These are phyloP conservation scores for Heliconius sara DNA, from an alignment of 2,888 invertebrate genomes.

Conservation along the genomic window DNA sequence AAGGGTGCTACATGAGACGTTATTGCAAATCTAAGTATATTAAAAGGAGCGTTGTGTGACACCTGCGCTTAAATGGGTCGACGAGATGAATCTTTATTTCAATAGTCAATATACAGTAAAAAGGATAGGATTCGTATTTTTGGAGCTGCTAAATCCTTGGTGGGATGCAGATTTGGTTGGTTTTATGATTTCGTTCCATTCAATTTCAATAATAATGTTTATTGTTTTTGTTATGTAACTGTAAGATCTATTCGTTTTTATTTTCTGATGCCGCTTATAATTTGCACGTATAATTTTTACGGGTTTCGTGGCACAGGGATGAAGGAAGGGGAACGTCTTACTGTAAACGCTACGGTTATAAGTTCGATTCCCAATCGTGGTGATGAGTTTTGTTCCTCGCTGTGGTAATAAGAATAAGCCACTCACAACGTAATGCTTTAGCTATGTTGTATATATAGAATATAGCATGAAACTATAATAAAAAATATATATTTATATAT, in stretches of 20 bases:
- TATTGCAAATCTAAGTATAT: slow-evolving; percentile 82
- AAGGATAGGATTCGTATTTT: slow-evolving; percentile 2
- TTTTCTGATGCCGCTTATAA: not conserved
- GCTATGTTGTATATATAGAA: too few species aligned
- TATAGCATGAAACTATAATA: not conserved
- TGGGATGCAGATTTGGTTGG: slow-evolving; percentile 3
- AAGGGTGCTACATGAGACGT: slow-evolving; percentile 73
- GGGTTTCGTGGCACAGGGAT: too few species aligned
- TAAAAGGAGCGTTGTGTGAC: slow-evolving; percentile 78
- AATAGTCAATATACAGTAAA: slow-evolving; percentile 40
- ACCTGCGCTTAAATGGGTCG: slow-evolving; percentile 62
- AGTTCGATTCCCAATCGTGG: too few species aligned
- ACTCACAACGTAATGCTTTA: too few species aligned
- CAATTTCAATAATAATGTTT: slow-evolving; percentile 1
- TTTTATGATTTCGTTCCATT: not conserved
- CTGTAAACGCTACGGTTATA: too few species aligned
- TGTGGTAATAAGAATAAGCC: too few species aligned
- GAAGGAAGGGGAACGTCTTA: too few species aligned
- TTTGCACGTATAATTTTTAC: too few species aligned
- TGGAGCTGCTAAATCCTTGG: not conserved
- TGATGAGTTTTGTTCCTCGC: too few species aligned
- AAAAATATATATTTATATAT: too few species aligned
- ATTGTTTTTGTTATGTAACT: not conserved
- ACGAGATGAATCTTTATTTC: slow-evolving; percentile 41
- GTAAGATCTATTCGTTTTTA: not conserved